Conservation (phyloP, 2,888 invertebrate species). For the Cetonia aurata region DNA sequence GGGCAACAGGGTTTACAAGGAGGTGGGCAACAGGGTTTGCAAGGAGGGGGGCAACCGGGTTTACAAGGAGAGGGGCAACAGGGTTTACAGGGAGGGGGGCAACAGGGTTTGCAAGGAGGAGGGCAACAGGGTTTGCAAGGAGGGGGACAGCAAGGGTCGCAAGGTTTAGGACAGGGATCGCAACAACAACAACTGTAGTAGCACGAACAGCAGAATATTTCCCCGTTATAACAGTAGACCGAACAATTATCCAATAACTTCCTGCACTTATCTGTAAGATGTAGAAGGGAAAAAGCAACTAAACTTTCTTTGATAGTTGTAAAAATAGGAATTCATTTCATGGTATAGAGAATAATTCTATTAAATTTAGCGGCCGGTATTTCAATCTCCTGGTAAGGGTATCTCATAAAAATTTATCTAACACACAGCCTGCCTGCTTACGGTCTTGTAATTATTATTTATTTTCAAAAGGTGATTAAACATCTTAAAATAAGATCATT, state of each 20-base stretch:
- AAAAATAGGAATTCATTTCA: no score
- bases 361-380: no score
- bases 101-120: constrained; percentile 36
- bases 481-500: no score
- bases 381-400: no score
- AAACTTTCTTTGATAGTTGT: no score
- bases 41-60: constrained; percentile 34
- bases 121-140: constrained; percentile 34
- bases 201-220: constrained; percentile 62
- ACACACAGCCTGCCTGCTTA: no score
- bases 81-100: constrained; percentile 34
- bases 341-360: no score
- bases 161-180: constrained; percentile 31
- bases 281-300: no score
- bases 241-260: constrained; percentile 60
- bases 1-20: constrained; percentile 20
- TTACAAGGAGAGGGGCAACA: constrained; percentile 35
- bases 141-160: constrained; percentile 7
- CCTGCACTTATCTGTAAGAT: constrained; percentile 60
- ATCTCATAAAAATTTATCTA: no score
- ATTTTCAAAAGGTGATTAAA: no score
- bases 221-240: constrained; percentile 58
- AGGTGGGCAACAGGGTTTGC: constrained; percentile 40
- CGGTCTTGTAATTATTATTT: no score
- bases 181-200: constrained; percentile 48